These are phyloP conservation scores for Triops longicaudatus DNA, from an alignment of 1,140 invertebrate species.

Conservation along the genomic window DNA sequence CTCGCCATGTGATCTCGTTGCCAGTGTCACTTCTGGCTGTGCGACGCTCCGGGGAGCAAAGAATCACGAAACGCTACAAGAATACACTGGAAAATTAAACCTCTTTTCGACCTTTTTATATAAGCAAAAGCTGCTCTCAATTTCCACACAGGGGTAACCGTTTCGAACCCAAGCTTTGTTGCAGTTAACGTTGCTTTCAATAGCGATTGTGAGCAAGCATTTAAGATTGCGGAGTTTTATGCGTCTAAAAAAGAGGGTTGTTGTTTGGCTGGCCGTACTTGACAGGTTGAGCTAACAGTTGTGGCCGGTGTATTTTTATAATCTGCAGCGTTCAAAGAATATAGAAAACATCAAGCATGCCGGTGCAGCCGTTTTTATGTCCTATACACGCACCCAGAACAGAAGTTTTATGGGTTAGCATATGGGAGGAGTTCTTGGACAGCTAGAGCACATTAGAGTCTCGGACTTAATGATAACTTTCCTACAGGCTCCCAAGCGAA, in stretches of 20 bases:
- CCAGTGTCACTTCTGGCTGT: neutral
- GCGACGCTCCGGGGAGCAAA: neutral
- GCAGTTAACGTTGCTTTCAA: neutral
- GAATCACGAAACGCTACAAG: neutral
- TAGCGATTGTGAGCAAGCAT: too few relatives aligned
- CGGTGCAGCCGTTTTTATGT: neutral
- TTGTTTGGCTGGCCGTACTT: too few relatives aligned
- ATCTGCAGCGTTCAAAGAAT: too few relatives aligned
- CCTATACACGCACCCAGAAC: neutral
- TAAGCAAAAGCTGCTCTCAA: neutral
- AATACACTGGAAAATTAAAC: neutral
- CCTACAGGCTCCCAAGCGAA: neutral
- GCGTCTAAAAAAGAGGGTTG: too few relatives aligned
- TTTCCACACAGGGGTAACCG: neutral
- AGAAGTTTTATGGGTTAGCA: conserved; percentile 8
- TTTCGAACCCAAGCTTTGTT: neutral
- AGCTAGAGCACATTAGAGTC: conserved; percentile 11
- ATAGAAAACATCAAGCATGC: too few relatives aligned
- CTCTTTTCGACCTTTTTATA: neutral
- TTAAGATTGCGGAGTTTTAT: too few relatives aligned
- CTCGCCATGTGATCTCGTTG: conserved; percentile 1
- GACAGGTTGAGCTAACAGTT: too few relatives aligned
- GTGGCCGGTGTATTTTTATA: too few relatives aligned
- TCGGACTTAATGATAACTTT: conserved; percentile 15
- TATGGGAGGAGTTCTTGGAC: conserved; percentile 14